Percentiles rank a stretch among this genome's conserved stretches.
Conservation (phyloP, 2,797 vertebrate genomes). For the Macropodus opercularis region DNA sequence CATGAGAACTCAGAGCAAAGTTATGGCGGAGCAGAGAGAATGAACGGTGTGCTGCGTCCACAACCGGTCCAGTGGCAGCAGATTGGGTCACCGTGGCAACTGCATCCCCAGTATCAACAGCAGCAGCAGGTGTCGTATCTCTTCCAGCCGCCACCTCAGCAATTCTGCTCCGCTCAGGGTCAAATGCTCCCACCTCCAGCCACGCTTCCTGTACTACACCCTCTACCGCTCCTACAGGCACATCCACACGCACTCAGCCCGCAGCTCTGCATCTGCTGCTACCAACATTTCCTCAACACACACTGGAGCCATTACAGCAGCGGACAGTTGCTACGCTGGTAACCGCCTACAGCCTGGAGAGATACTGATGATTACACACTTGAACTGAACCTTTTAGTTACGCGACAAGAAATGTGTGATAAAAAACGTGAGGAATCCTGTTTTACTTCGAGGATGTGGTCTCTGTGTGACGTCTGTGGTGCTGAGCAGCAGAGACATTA, state of each 20-base stretch:
- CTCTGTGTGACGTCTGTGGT: no score
- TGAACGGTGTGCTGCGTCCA: background rate
- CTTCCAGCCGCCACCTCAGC: no score
- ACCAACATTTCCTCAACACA: background rate
- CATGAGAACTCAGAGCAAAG: background rate
- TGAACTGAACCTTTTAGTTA: no score
- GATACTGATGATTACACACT: no score
- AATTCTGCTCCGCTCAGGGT: background rate
- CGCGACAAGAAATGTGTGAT: no score
- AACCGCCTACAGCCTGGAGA: no score
- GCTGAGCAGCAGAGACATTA: no score
- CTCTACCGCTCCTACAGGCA: background rate
- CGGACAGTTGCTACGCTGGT: background rate
- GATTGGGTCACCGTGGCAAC: background rate
- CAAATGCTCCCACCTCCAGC: slow-evolving; percentile 12
- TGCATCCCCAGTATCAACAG: background rate
- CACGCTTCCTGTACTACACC: slow-evolving; percentile 5
- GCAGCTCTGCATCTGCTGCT: slow-evolving; percentile 1
- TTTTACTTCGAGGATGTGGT: no score
- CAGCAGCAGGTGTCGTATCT: no score
- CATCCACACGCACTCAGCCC: background rate
- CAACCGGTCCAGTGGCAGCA: background rate
- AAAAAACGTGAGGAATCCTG: no score
- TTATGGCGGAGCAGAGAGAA: background rate
- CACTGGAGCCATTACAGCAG: background rate